Base-by-base conservation (phyloP, 2,888 invertebrate genomes). In the Craniophora ligustri region DNA sequence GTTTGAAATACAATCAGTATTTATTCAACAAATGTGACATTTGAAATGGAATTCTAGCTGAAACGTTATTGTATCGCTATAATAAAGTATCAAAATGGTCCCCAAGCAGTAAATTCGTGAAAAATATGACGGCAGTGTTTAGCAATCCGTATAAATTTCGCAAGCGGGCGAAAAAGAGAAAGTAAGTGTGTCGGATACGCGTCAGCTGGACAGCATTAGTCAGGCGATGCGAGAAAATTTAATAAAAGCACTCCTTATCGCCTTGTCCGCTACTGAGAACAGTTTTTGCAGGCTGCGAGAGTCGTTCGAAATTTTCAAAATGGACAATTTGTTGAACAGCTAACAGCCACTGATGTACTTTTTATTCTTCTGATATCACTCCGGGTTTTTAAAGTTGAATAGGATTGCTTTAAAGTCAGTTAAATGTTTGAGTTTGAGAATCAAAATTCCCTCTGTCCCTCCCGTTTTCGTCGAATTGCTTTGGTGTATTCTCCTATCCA, bases 191-290 rank as follows among this genome's bases (percentile, higher is more conserved):
- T 85, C 79, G 85, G 81, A 81, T 80, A 71, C 71, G 88, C 91
- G 91, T 88, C 92, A 91, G 91, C 91, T 91, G 92, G 85, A 74
- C 84, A 78, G 82, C 89, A 89, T 91, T 91, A 91, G 92, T 89
- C 88, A 90, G 80, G 70, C 90, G 91, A 89, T 82, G 90, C 88
- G 92, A 88, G 89, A 85, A 86, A 89, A 91, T 92, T 92, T 92
- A 91, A 92, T 91, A 92, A 92, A 91, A 90, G 88, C 87, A 84
- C 80, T 85, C 81, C 84, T 85, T 87, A 86, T 84, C 81, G 81
- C 81, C 78, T 72, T 79, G 78, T 82, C 78, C 75, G 54, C 49
- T 40, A 41, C 55, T 51, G 51, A 61, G 59, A 67, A 66, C 61
- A 57, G 73, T 75, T 74, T 75, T 75, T 73, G 70, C 54, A 39